phyloP scores from a whole-genome alignment of 2,888 invertebrate genomes.

The Polia nebulosa region DNA sequence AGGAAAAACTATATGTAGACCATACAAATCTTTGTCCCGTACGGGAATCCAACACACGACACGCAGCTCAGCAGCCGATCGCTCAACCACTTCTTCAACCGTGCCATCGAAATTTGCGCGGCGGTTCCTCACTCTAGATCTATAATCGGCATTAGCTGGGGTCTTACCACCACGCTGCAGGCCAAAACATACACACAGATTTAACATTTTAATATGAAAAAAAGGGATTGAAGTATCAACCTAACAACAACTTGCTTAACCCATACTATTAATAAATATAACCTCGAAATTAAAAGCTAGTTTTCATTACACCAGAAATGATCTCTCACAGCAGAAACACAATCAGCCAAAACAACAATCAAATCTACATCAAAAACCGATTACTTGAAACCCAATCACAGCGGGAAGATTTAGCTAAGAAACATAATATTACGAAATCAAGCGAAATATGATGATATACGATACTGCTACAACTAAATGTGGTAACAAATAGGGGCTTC shows the following conservation, averaged over 20 bases:
- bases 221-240: no score
- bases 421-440: slow-evolving; percentile 41
- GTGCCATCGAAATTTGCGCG: no score
- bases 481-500: slow-evolving; percentile 58
- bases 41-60: no score
- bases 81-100: no score
- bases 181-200: background rate
- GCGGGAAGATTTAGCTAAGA: slow-evolving; percentile 21
- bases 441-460: slow-evolving; percentile 51
- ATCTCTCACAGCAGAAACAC: background rate
- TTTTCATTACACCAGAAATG: background rate
- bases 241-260: background rate
- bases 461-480: slow-evolving; percentile 40
- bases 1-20: no score
- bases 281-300: background rate
- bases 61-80: no score
- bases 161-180: background rate
- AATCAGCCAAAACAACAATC: slow-evolving; percentile 42
- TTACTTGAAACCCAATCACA: slow-evolving; percentile 41
- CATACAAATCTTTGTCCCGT: no score
- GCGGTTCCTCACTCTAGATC: no score
- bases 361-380: slow-evolving; percentile 56
- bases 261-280: background rate
- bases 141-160: background rate
- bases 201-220: background rate